phyloP scores from a whole-genome alignment of 2,113 vertebrate genomes.

The Vulpes ferrilata region DNA sequence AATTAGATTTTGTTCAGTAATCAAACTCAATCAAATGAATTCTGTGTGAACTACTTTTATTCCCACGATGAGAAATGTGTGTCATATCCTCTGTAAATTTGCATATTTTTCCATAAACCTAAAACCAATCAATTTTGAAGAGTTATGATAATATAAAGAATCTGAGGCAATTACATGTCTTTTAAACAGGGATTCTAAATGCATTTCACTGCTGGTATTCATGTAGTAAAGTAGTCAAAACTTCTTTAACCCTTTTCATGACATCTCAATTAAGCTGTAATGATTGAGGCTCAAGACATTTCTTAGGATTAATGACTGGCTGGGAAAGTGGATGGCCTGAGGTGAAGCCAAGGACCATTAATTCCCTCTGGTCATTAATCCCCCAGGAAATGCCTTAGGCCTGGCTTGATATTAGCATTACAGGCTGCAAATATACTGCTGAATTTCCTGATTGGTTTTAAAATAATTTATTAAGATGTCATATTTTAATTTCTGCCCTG shows the following conservation, averaged over 20 bases:
- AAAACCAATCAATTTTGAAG: conserved; percentile 92
- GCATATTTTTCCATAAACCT: conserved; percentile 92
- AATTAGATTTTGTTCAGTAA: conserved; percentile 90
- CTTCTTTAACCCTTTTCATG: conserved; percentile 86
- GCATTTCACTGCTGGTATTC: conserved; percentile 81
- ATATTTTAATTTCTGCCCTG: conserved; percentile 72
- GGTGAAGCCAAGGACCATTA: conserved; percentile 67
- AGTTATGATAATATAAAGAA: conserved; percentile 92
- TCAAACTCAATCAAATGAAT: conserved; percentile 88
- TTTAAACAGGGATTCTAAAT: conserved; percentile 88
- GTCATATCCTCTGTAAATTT: conserved; percentile 84
- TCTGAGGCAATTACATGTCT: conserved; percentile 89
- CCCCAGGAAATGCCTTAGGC: conserved; percentile 46
- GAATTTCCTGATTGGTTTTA: conserved; percentile 72
- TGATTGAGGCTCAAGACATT: conserved; percentile 27
- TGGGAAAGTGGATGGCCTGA: conserved; percentile 57
- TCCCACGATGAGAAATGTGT: conserved; percentile 85
- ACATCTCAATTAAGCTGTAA: conserved; percentile 37
- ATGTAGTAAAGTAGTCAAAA: conserved; percentile 78
- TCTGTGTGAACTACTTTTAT: conserved; percentile 87
- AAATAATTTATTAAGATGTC: conserved; percentile 78
- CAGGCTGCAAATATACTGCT: conserved; percentile 74
- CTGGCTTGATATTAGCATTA: background rate
- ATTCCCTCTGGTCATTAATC: conserved; percentile 55
- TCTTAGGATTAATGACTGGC: conserved; percentile 79